These are phyloP conservation scores for Pseudococcus longispinus DNA, from an alignment of 2,888 invertebrate species.

Conservation along the genomic window DNA sequence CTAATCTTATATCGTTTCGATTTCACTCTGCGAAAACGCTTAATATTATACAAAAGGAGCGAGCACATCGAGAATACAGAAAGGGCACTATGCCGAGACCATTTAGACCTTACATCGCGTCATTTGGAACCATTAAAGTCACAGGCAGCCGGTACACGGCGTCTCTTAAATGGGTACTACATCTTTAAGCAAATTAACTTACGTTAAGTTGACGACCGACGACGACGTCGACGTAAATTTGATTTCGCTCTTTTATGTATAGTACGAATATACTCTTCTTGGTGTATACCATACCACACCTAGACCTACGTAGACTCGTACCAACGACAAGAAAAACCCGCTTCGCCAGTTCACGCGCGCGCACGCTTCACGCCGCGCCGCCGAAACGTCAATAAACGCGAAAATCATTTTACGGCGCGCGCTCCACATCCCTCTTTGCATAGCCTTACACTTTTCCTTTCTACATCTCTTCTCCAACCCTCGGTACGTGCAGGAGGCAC, in stretches of 20 bases:
- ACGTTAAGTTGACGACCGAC: not conserved
- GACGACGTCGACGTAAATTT: not conserved
- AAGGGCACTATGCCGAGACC: not conserved
- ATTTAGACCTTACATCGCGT: not conserved
- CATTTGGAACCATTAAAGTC: constrained; percentile 8
- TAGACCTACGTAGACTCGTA: too few species aligned
- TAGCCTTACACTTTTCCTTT: not conserved
- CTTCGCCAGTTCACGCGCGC: not conserved
- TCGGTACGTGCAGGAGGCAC: not conserved
- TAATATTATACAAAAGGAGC: not conserved
- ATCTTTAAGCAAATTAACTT: constrained; percentile 16
- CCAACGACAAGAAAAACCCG: not conserved
- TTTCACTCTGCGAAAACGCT: not conserved
- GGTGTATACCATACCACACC: not conserved
- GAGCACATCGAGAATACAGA: not conserved
- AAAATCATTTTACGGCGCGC: not conserved
- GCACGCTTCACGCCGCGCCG: not conserved
- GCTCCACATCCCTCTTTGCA: not conserved
- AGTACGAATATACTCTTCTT: too few species aligned
- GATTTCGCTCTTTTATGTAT: not conserved
- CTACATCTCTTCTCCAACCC: not conserved
- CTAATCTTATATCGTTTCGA: not conserved
- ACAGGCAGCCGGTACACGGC: not conserved
- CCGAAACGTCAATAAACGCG: constrained; percentile 3
- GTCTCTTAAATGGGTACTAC: not conserved